phyloP scores from a whole-genome alignment of 2,888 invertebrate genomes.

The Nasonia oneida region DNA sequence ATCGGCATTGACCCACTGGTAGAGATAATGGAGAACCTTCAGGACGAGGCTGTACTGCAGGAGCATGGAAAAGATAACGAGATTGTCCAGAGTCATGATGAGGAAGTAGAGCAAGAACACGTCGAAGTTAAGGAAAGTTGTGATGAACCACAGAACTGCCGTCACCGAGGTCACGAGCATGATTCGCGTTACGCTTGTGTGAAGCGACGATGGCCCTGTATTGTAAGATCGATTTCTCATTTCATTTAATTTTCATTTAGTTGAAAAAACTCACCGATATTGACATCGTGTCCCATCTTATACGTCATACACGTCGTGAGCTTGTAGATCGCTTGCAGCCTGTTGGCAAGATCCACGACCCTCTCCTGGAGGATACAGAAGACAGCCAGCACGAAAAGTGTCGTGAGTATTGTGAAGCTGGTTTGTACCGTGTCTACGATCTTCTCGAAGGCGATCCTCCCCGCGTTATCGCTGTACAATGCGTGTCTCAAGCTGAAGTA shows the following conservation, averaged over 20 bases:
- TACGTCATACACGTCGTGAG: not conserved
- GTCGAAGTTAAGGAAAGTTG: not conserved
- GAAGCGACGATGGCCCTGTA: not conserved
- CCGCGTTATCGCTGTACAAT: not conserved
- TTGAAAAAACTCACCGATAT: not conserved
- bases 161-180: not conserved
- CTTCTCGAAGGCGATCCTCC: not conserved
- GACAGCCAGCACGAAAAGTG: not conserved
- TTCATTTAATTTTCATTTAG: not conserved
- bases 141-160: not conserved
- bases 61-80: not conserved
- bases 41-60: slow-evolving; percentile 14
- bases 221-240: not conserved
- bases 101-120: not conserved
- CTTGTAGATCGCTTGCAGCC: not conserved
- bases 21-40: not conserved
- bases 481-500: not conserved
- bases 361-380: not conserved
- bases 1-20: not conserved
- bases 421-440: not conserved
- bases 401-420: not conserved
- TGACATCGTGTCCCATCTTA: not conserved
- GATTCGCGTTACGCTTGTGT: not conserved
- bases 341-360: not conserved
- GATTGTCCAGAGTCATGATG: not conserved